phyloP scores from a whole-genome alignment of 2,113 vertebrate species.

The Myrmecobius fasciatus region DNA sequence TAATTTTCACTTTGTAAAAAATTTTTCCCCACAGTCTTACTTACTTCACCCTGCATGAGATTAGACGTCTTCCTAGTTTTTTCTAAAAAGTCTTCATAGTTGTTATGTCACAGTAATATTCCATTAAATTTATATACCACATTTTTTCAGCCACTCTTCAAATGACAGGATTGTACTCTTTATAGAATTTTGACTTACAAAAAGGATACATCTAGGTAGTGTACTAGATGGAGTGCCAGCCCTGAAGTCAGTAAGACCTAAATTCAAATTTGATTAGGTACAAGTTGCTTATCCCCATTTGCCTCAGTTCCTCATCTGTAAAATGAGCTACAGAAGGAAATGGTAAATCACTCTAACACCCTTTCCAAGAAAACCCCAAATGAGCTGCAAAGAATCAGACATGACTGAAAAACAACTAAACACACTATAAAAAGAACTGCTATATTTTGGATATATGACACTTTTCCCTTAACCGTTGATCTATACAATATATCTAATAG shows the following conservation, averaged over 20 bases:
- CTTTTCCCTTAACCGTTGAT: not conserved
- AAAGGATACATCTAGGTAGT: not conserved
- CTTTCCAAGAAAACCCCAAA: too few relatives aligned
- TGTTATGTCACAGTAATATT: not conserved
- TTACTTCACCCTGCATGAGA: not conserved
- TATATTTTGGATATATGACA: not conserved
- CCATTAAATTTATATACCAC: not conserved
- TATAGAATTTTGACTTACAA: not conserved
- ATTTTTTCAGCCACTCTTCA: not conserved
- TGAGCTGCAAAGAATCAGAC: too few relatives aligned
- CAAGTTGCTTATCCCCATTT: not conserved
- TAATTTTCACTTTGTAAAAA: not conserved
- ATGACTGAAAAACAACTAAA: too few relatives aligned
- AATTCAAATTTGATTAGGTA: not conserved
- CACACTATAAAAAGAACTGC: not conserved
- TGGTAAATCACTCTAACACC: too few relatives aligned
- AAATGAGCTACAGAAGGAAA: too few relatives aligned
- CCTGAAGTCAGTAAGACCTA: not conserved
- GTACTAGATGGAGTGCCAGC: not conserved
- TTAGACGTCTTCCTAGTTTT: not conserved
- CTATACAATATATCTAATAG: not conserved
- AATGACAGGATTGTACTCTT: not conserved
- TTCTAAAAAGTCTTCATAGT: not conserved
- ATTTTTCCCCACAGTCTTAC: not conserved
- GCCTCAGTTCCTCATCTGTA: not conserved